Evolutionary conservation across 2,113 vertebrate genomes (phyloP).

Genomic region (Sorex fumeus): DNA sequence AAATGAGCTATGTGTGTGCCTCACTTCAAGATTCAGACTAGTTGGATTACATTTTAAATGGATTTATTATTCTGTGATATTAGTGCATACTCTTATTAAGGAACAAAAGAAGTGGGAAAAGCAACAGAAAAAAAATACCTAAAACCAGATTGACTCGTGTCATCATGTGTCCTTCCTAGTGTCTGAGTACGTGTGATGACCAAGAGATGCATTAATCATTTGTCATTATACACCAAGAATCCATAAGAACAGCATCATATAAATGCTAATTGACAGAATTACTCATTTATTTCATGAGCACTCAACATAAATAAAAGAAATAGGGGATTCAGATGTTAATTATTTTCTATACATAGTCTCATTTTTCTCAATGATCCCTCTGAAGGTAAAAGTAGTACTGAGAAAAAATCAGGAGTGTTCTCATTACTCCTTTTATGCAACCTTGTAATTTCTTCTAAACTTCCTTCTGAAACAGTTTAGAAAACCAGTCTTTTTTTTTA

Average conservation of each 20-base stretch:
- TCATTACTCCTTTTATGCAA: neutral
- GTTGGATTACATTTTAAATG: neutral
- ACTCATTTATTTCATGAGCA: neutral
- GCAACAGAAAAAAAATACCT: neutral
- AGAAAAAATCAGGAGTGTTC: constrained; percentile 9
- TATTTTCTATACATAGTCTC: neutral
- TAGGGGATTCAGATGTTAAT: neutral
- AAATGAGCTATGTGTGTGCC: neutral
- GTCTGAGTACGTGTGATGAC: neutral
- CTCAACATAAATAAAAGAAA: constrained; percentile 21
- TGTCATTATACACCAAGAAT: neutral
- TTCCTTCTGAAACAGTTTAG: neutral
- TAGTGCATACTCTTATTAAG: neutral
- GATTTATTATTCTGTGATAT: constrained; percentile 4
- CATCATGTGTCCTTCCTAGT: neutral
- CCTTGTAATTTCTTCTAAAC: constrained; percentile 4
- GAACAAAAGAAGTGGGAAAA: constrained; percentile 9
- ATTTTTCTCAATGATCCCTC: neutral
- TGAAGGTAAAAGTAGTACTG: neutral
- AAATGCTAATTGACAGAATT: constrained; percentile 24
- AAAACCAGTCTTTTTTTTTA: neutral
- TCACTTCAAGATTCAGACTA: neutral
- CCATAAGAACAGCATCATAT: neutral
- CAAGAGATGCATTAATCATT: neutral
- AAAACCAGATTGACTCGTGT: neutral